phyloP scores from a whole-genome alignment of 2,888 invertebrate species.

The Caenorhabditis uteleia region DNA sequence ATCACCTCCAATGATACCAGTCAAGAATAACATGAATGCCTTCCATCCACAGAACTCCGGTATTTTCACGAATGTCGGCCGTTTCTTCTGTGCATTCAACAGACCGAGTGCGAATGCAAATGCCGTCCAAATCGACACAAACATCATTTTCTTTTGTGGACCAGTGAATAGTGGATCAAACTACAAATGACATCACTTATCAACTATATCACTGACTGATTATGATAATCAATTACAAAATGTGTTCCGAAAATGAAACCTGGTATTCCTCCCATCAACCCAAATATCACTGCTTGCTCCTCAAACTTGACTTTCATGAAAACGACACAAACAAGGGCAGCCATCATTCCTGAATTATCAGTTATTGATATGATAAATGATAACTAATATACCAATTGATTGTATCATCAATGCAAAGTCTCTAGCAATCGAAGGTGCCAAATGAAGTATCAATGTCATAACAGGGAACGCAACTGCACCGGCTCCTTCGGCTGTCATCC shows the following conservation, averaged over 20 bases:
- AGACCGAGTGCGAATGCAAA: conserved; percentile 68
- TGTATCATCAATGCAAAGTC: conserved; percentile 60
- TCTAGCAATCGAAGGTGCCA: conserved; percentile 43
- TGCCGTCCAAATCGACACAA: conserved; percentile 69
- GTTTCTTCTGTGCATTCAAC: conserved; percentile 61
- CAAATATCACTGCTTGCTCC: conserved; percentile 56
- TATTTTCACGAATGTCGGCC: conserved; percentile 46
- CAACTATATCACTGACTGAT: no score
- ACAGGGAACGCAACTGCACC: conserved; percentile 63
- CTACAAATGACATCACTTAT: no score
- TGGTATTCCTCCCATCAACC: conserved; percentile 56
- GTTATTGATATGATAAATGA: no score
- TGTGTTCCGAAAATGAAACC: conserved; percentile 64
- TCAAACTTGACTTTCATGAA: conserved; percentile 61
- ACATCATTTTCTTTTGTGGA: conserved; percentile 68
- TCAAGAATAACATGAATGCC: conserved; percentile 51
- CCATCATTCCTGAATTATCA: conserved; percentile 66
- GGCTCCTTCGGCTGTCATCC: conserved; percentile 51
- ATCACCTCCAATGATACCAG: conserved; percentile 66
- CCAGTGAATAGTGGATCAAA: conserved; percentile 58
- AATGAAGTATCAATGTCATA: conserved; percentile 56
- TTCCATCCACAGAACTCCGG: conserved; percentile 54
- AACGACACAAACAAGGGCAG: conserved; percentile 63
- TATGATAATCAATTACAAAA: no score
- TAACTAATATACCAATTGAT: conserved; percentile 29